phyloP scores from a whole-genome alignment of 2,888 invertebrate genomes.

The Zygogramma bicolorata region DNA sequence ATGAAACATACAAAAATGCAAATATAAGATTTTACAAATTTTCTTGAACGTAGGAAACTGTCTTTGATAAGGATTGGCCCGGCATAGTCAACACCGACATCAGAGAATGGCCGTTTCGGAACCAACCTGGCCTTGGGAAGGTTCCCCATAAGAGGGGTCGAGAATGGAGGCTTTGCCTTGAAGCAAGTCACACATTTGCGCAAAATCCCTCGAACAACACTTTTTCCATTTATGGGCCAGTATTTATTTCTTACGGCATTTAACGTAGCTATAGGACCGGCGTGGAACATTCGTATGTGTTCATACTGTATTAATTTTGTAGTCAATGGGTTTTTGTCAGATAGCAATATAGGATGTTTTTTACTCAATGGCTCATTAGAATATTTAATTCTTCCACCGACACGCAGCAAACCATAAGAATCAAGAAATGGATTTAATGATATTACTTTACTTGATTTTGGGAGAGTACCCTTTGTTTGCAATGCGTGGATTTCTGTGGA shows the following conservation, averaged over 20 bases:
- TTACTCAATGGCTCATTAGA: too few relatives aligned
- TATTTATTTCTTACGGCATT: conserved; percentile 26
- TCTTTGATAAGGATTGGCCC: not conserved
- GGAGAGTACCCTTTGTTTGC: too few relatives aligned
- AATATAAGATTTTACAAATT: not conserved
- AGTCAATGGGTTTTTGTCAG: too few relatives aligned
- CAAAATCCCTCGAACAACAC: not conserved
- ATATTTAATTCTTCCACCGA: too few relatives aligned
- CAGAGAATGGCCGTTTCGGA: not conserved
- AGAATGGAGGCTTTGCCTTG: not conserved
- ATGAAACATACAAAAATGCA: not conserved
- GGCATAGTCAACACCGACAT: conserved; percentile 1
- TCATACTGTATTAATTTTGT: too few relatives aligned
- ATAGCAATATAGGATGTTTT: too few relatives aligned
- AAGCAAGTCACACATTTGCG: not conserved
- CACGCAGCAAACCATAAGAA: too few relatives aligned
- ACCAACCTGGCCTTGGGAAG: not conserved
- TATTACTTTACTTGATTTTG: too few relatives aligned
- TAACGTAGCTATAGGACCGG: conserved; percentile 41
- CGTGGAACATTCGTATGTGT: conserved; percentile 38
- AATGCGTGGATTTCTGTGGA: too few relatives aligned
- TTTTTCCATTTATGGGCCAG: conserved; percentile 27
- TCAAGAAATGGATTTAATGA: too few relatives aligned
- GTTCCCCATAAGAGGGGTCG: not conserved
- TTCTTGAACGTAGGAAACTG: not conserved